Evolutionary conservation across 2,113 vertebrate species (phyloP).

Genomic region (Alligator sinensis): DNA sequence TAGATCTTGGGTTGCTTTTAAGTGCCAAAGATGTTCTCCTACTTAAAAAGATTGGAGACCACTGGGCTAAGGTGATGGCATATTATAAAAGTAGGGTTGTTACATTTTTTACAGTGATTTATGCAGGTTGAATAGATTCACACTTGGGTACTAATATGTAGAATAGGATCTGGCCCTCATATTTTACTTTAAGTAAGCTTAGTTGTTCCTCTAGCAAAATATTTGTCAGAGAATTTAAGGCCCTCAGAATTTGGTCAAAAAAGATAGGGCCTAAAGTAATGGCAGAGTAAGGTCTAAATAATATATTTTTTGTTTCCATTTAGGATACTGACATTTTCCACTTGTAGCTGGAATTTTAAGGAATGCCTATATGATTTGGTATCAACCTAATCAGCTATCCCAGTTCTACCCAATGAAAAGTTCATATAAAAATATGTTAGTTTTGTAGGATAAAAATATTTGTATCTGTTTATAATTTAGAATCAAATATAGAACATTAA

Average conservation of each 20-base stretch:
- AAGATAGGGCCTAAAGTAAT: not conserved
- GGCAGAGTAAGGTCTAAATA: not conserved
- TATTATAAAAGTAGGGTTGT: no score
- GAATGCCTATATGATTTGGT: not conserved
- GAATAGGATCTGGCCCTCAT: not conserved
- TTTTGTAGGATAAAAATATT: conserved; percentile 3
- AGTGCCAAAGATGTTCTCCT: no score
- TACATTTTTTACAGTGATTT: no score
- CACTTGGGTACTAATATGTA: not conserved
- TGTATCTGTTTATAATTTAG: not conserved
- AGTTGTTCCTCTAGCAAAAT: not conserved
- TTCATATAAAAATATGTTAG: not conserved
- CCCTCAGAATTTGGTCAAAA: not conserved
- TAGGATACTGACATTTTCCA: not conserved
- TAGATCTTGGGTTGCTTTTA: no score
- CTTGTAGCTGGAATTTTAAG: not conserved
- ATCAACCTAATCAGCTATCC: not conserved
- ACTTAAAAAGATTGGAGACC: no score
- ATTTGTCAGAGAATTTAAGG: not conserved
- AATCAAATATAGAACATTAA: not conserved
- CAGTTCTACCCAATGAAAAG: not conserved
- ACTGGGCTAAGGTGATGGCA: no score
- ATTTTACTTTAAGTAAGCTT: not conserved
- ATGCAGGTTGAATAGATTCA: no score
- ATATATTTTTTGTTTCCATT: not conserved